Percentiles rank a stretch among this genome's conserved stretches.
These are phyloP conservation scores for Mesocentrotus franciscanus DNA, from an alignment of 53 echinoderm and acorn worm species.

Conservation along the genomic window DNA sequence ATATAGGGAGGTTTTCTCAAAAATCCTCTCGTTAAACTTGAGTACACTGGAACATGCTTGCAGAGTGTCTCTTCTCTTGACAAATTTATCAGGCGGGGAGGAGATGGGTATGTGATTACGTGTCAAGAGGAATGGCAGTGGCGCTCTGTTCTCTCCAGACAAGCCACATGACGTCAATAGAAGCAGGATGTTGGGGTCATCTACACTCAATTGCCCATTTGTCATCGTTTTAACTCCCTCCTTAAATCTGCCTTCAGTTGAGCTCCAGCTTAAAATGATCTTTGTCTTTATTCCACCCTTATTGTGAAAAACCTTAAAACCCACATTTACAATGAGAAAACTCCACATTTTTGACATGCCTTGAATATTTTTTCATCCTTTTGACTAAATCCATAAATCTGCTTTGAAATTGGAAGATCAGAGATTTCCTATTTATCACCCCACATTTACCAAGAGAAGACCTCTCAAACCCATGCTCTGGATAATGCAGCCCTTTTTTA, in stretches of 20 bases:
- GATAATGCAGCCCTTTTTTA: background rate
- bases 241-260: conserved; percentile 5
- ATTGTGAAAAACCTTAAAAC: background rate
- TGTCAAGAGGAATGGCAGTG: conserved; percentile 35
- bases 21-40: conserved; percentile 47
- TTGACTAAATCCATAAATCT: background rate
- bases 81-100: conserved; percentile 57
- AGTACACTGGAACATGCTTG: conserved; percentile 46
- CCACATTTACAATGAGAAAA: background rate
- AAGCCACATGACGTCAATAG: conserved; percentile 57
- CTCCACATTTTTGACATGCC: background rate
- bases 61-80: conserved; percentile 39
- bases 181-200: conserved; percentile 48
- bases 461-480: background rate
- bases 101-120: conserved; percentile 59
- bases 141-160: background rate
- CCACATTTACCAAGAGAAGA: background rate
- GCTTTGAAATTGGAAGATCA: background rate
- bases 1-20: background rate
- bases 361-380: background rate
- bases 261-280: conserved; percentile 23
- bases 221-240: conserved; percentile 41
- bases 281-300: background rate
- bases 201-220: conserved; percentile 63
- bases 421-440: background rate